phyloP scores from a whole-genome alignment of 2,113 vertebrate genomes.

The Stercorarius parasiticus region DNA sequence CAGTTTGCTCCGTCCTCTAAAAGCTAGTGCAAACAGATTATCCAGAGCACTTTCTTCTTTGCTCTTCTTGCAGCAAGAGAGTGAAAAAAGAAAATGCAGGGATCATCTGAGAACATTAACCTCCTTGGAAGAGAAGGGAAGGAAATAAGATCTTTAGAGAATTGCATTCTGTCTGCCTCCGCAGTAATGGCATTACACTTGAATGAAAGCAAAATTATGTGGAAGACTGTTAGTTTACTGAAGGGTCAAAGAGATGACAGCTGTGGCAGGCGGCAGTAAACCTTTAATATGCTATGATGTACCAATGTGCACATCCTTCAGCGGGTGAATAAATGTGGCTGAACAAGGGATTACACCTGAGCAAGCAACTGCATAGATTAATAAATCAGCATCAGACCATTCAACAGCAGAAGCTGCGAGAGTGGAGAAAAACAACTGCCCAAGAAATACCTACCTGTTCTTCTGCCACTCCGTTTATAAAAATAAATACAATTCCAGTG shows the following conservation, averaged over 20 bases:
- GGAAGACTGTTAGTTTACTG: conserved; percentile 47
- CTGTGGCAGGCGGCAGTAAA: conserved; percentile 2
- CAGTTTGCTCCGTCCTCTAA: background rate
- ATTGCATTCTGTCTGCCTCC: conserved; percentile 20
- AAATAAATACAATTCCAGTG: background rate
- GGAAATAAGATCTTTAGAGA: conserved; percentile 22
- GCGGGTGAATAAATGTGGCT: conserved; percentile 17
- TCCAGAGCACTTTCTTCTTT: background rate
- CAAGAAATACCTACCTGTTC: background rate
- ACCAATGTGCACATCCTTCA: conserved; percentile 34
- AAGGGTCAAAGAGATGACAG: conserved; percentile 41
- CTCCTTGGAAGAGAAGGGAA: conserved; percentile 40
- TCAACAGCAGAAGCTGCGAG: background rate
- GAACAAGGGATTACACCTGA: conserved; percentile 46
- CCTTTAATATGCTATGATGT: conserved; percentile 41
- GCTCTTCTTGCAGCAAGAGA: background rate
- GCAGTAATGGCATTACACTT: conserved; percentile 17
- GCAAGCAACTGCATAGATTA: background rate
- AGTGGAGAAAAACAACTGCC: background rate
- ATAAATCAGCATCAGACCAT: background rate
- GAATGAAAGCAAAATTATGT: conserved; percentile 47
- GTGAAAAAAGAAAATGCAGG: background rate
- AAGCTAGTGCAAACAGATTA: background rate
- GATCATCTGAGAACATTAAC: conserved; percentile 52
- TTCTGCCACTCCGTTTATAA: background rate